Percentiles rank a stretch among this genome's conserved stretches.
phyloP scores from a whole-genome alignment of 1,140 invertebrate genomes.

The Apocrypta bakeri region DNA sequence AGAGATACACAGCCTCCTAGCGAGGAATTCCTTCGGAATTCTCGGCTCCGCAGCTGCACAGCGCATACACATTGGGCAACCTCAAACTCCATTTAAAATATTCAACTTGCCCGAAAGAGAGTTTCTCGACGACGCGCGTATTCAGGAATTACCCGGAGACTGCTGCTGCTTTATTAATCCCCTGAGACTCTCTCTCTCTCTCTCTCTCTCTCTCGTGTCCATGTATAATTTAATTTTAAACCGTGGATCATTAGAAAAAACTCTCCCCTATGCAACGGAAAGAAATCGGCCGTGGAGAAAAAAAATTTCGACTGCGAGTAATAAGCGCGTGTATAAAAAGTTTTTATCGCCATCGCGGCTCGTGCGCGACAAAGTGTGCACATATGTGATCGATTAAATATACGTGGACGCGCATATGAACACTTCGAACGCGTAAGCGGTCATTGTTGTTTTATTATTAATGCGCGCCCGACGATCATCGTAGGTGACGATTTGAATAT shows the following conservation, averaged over 20 bases:
- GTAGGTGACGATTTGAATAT: background rate
- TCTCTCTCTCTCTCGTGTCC: background rate
- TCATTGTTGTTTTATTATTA: background rate
- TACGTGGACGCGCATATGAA: background rate
- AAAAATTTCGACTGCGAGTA: background rate
- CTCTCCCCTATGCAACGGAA: too few relatives aligned
- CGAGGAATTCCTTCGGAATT: slow-evolving; percentile 4
- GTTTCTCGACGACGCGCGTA: background rate
- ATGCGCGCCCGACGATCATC: background rate
- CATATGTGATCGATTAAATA: background rate
- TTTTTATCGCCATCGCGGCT: too few relatives aligned
- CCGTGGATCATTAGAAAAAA: background rate
- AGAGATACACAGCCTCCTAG: background rate
- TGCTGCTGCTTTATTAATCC: background rate
- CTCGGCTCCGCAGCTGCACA: background rate
- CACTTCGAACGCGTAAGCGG: background rate
- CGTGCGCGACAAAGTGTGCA: background rate
- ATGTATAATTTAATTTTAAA: background rate
- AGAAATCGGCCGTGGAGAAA: too few relatives aligned
- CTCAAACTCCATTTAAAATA: slow-evolving; percentile 2
- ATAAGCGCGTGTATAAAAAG: background rate
- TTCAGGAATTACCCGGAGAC: background rate
- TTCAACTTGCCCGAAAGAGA: background rate
- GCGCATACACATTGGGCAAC: background rate
- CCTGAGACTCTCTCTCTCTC: background rate